Conservation (phyloP, 2,797 vertebrate species). For the Chlorospingus semifuscus region DNA sequence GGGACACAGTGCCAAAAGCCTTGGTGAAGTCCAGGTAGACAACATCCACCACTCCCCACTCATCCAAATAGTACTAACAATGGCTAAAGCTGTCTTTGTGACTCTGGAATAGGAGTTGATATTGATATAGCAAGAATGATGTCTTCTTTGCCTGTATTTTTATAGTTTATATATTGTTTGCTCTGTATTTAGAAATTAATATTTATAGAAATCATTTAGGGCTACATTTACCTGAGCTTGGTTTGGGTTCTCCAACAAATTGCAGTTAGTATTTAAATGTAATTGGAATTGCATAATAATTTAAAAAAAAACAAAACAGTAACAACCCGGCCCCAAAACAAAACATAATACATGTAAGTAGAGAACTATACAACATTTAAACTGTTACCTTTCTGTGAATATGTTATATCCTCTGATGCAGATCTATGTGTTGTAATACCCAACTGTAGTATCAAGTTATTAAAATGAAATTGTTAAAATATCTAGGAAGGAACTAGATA, state of each 20-base stretch:
- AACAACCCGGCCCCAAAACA: neutral
- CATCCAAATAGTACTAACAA: neutral
- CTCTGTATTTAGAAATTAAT: neutral
- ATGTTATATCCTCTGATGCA: neutral
- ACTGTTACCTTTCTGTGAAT: neutral
- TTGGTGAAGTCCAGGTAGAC: neutral
- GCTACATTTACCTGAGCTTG: neutral
- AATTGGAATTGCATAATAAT: neutral
- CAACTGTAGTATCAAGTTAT: neutral
- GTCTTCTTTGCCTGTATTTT: neutral
- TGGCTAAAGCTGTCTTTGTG: neutral
- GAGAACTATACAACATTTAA: neutral
- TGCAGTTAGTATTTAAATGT: neutral
- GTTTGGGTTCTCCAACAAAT: neutral
- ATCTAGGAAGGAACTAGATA: neutral
- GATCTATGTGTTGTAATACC: neutral
- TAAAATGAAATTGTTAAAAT: neutral
- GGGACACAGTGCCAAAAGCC: neutral
- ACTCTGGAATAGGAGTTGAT: neutral
- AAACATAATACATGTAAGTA: neutral
- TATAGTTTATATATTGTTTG: neutral
- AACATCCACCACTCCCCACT: neutral
- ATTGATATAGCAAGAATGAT: neutral
- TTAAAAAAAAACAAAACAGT: fast-evolving
- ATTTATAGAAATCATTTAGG: neutral